Base-by-base conservation (phyloP, 2,797 vertebrate genomes). In the Cynodonichthys magdalenae region DNA sequence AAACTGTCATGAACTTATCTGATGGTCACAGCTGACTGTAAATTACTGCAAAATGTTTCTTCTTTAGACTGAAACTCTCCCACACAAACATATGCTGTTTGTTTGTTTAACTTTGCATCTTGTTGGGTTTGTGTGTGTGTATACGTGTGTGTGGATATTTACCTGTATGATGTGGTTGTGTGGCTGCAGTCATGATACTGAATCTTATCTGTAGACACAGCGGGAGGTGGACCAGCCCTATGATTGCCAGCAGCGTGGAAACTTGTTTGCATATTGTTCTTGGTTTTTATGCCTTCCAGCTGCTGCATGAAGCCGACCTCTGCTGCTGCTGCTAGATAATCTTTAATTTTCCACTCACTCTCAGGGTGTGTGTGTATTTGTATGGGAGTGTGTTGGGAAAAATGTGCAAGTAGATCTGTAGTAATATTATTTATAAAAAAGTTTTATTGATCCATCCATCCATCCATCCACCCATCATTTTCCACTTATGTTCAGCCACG, bases 331-430 rank as follows among this genome's bases (percentile, higher is more conserved):
- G 61, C 75, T 82, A 83, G 81, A 77, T 75, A 80, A 88, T 87
- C 69, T 86, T 88, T 88, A 82, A 87, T 86, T 85, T 83, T 87
- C 80, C 79, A 62, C 65, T 70, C 45, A 39, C 28, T 54, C 6
- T 68, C 34, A 47, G 17, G 2, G 10, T 19, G 27, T 50, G 17
- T 53, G 31, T 20, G 9, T 28, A n/a, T 49, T n/a, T 24, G 17
- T 53, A 27, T 28, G 5, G 28, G 20, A 44, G 15, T 55, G 52
- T 61, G 42, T 77, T 62, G 63, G 52, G 63, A 62, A 27, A 10
- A 49, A 59, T 9, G 29, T 58, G 34, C 29, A 29, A 62, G 56
- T 27, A n/a, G 20, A 48, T 59, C 44, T 59, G 18, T 27, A 46
- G 60, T 72, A 60, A 45, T 20, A 14, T 39, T 39, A 3, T 7